Evolutionary conservation across 2,888 invertebrate genomes (phyloP).

Genomic region (Candidula unifasciata): DNA sequence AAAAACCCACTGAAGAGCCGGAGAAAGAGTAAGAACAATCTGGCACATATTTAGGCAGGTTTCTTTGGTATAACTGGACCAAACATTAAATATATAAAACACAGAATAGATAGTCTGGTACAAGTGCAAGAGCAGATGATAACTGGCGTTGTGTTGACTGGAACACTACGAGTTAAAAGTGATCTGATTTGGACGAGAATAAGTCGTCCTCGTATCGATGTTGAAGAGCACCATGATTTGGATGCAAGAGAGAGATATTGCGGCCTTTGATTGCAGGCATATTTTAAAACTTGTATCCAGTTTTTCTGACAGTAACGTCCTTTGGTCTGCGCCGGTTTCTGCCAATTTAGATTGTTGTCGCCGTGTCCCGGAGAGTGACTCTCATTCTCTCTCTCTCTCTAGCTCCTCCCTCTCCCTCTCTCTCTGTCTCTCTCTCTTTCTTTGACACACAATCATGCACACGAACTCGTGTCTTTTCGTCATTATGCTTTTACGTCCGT

Average conservation of each 20-base stretch:
- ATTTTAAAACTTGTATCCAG: background rate
- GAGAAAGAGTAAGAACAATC: no score
- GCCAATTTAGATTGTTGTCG: constrained; percentile 7
- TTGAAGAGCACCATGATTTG: background rate
- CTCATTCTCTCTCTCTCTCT: background rate
- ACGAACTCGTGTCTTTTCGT: background rate
- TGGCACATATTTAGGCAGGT: no score
- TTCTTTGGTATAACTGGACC: no score
- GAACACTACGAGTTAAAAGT: no score
- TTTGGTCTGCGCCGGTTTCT: background rate
- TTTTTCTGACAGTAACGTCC: constrained; percentile 10
- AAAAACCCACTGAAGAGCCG: no score
- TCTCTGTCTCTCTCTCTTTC: background rate
- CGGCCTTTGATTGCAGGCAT: background rate
- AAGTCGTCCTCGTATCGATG: background rate
- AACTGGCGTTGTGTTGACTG: no score
- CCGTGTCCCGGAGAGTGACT: background rate
- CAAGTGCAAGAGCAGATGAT: no score
- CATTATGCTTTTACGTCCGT: no score
- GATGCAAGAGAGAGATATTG: background rate
- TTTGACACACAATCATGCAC: no score
- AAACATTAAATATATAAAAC: no score
- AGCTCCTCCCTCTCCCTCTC: background rate
- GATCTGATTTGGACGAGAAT: no score
- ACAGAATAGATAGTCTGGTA: no score